phyloP scores from a whole-genome alignment of 2,888 invertebrate genomes.

The Macaria notata region DNA sequence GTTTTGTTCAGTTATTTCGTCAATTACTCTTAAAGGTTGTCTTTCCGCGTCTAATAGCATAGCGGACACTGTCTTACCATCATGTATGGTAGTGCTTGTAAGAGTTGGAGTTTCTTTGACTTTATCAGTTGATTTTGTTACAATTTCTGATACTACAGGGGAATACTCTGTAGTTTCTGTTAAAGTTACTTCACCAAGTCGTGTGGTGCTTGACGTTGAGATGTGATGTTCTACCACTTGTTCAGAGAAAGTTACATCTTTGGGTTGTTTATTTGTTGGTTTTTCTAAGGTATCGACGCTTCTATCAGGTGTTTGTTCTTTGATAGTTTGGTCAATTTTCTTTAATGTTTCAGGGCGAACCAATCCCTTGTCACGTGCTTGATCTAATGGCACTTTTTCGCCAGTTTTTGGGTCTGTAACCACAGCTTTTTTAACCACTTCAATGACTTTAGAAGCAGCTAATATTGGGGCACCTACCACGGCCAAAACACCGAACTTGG shows the following conservation, averaged over 20 bases:
- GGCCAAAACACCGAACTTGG: conserved; percentile 88
- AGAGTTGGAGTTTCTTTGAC: conserved; percentile 36
- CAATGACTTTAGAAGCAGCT: conserved; percentile 85
- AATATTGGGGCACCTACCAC: conserved; percentile 89
- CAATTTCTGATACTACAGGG: conserved; percentile 44
- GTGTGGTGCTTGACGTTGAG: conserved; percentile 15
- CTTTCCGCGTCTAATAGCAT: conserved; percentile 72
- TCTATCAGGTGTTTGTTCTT: conserved; percentile 33
- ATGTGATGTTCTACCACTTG: conserved; percentile 22
- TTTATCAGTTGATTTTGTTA: conserved; percentile 37
- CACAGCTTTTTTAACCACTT: conserved; percentile 82
- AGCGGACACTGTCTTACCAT: conserved; percentile 63
- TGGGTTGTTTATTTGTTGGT: conserved; percentile 21
- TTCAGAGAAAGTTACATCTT: conserved; percentile 53
- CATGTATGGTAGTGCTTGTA: conserved; percentile 36
- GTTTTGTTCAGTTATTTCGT: conserved; percentile 76
- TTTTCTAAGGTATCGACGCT: conserved; percentile 19
- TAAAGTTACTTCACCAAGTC: conserved; percentile 13
- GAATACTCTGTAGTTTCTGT: conserved; percentile 43
- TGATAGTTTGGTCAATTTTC: conserved; percentile 40
- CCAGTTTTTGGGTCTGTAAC: conserved; percentile 89
- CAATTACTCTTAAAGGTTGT: conserved; percentile 70
- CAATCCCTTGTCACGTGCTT: conserved; percentile 86
- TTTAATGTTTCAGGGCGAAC: conserved; percentile 75
- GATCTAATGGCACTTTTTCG: conserved; percentile 86